Evolutionary conservation across 1,140 invertebrate genomes (phyloP).

Genomic region (Drosophila suzukii): DNA sequence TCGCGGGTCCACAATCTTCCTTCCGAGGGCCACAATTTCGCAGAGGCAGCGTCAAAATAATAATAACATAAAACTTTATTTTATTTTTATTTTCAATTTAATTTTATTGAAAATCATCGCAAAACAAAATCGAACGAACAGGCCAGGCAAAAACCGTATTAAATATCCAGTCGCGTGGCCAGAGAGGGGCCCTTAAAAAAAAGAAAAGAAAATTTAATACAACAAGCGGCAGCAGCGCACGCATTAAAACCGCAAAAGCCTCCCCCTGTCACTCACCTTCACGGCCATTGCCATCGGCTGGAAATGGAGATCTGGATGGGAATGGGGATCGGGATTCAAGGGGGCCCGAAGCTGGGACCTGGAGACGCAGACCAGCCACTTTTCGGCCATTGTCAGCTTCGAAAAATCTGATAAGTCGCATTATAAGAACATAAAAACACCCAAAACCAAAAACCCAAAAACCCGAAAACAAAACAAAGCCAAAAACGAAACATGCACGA

Average conservation of each 20-base stretch:
- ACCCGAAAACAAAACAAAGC: slow-evolving; percentile 56
- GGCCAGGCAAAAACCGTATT: slow-evolving; percentile 38
- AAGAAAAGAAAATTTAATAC: slow-evolving; percentile 66
- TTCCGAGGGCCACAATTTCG: slow-evolving; percentile 30
- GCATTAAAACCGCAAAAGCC: slow-evolving; percentile 69
- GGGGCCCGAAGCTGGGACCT: background rate
- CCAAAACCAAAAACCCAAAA: slow-evolving; percentile 66
- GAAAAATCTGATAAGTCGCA: slow-evolving; percentile 82
- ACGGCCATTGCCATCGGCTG: slow-evolving; percentile 60
- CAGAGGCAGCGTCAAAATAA: slow-evolving; percentile 70
- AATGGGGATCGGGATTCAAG: background rate
- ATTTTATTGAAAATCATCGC: slow-evolving; percentile 80
- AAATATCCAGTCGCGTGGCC: slow-evolving; percentile 71
- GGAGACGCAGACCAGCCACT: slow-evolving; percentile 43
- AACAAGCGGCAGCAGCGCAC: slow-evolving; percentile 56
- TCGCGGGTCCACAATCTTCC: slow-evolving; percentile 47
- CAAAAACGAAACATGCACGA: slow-evolving; percentile 70
- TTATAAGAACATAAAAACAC: slow-evolving; percentile 83
- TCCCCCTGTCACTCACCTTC: slow-evolving; percentile 61
- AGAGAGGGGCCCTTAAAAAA: slow-evolving; percentile 45
- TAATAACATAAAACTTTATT: slow-evolving; percentile 83
- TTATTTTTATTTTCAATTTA: slow-evolving; percentile 84
- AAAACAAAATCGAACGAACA: slow-evolving; percentile 30
- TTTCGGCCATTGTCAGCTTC: slow-evolving; percentile 79
- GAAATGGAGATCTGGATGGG: slow-evolving; percentile 4